phyloP scores from a whole-genome alignment of 2,888 invertebrate genomes.

The Drosophila putrida region DNA sequence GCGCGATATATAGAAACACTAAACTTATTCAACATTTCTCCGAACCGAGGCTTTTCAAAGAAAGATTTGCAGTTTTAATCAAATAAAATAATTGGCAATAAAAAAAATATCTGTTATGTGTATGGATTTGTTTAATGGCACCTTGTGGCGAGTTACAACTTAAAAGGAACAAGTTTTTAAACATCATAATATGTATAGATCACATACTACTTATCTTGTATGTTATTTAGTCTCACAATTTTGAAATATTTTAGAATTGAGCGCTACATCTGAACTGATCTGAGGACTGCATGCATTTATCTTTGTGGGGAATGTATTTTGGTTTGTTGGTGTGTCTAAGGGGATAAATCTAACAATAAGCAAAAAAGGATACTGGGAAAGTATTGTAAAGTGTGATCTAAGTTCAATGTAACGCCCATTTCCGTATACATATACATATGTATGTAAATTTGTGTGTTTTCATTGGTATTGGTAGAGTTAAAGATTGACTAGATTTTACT shows the following conservation, averaged over 20 bases:
- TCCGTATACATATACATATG: not conserved
- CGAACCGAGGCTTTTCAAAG: too few species aligned
- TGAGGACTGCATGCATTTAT: not conserved
- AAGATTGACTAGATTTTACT: slow-evolving; percentile 40
- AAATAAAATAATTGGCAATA: not conserved
- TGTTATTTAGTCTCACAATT: not conserved
- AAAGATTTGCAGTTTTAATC: not conserved
- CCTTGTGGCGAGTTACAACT: slow-evolving; percentile 43
- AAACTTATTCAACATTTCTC: too few species aligned
- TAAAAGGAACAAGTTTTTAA: slow-evolving; percentile 49
- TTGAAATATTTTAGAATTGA: not conserved
- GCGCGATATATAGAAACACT: too few species aligned
- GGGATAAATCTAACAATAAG: not conserved
- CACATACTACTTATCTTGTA: not conserved
- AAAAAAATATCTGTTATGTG: slow-evolving; percentile 16
- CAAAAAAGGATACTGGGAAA: not conserved
- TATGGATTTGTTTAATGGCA: slow-evolving; percentile 31
- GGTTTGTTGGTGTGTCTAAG: not conserved
- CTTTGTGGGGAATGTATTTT: not conserved
- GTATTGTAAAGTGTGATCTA: not conserved
- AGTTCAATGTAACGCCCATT: slow-evolving; percentile 20
- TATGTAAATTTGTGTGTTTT: slow-evolving; percentile 1
- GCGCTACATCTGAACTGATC: not conserved
- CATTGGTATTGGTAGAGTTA: slow-evolving; percentile 25
- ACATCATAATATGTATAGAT: not conserved